phyloP scores from a whole-genome alignment of 2,113 vertebrate species.

The Pan troglodytes region NHGRI_mPanTro3-v2.1_pri NC_072416.2:50771001-50771500 shows the following conservation, averaged over 20 bases:
- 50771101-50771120: background rate
- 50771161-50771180: background rate
- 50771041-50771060: background rate
- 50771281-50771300: background rate
- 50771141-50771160: background rate
- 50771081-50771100: background rate
- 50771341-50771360: background rate
- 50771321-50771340: background rate
- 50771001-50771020: conserved; percentile 22
- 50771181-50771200: background rate
- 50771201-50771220: background rate
- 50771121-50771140: background rate
- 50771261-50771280: background rate
- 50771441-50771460: background rate
- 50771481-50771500: background rate
- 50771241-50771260: background rate
- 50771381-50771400: background rate
- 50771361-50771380: background rate
- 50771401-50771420: background rate
- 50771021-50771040: background rate
- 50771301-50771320: background rate
- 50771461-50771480: background rate
- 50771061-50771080: background rate
- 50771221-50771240: background rate
- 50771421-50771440: background rate